Evolutionary conservation across 2,797 vertebrate genomes (phyloP), one percentile per base, ranked within the genome.

Genomic region (Pseudochirops cupreus): DNA sequence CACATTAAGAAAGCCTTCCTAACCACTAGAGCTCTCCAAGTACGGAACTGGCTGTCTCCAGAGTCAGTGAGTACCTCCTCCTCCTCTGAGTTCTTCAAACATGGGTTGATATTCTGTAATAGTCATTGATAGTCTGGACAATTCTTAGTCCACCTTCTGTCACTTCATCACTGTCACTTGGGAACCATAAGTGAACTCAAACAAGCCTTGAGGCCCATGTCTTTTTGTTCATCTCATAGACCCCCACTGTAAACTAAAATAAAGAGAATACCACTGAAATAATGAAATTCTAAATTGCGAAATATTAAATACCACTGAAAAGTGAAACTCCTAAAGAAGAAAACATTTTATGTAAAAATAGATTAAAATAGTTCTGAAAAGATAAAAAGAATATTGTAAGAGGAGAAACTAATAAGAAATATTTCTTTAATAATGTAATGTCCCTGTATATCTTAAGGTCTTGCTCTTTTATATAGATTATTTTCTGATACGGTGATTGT

Each of bases 251-350:
- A 46, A 87, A 87, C 39, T 50, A 50, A 28, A 87, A 87, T 87
- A 87, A 87, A 87, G 24, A 26, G 6, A 87, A 26, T 50, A 87
- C 39, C 39, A 50, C 3, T n/a, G n/a, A 94, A 93, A 96, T 6
- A 87, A 50, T 74, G 54, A 94, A 96, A 62, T 90, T 58, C 94
- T 90, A 91, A 94, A 53, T 55, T 95, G 67, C 46, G 91, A 91
- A 92, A 3, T 59, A 58, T 87, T 90, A 91, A 18, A 59, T 56
- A 87, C 91, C 67, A 58, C 96, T 67, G 94, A 28, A 94, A 57
- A 94, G 94, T 26, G 92, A 93, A 29, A 5, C 91, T 28, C 3
- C 58, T 87, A 62, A 91, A 5, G 26, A 46, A 90, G 56, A 18
- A 91, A 90, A 92, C 14, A 91, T 93, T 94, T 94, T 91, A 31